Percentiles rank a stretch among this genome's conserved stretches.
phyloP scores from a whole-genome alignment of 2,113 vertebrate species.

The Pangasianodon hypophthalmus region DNA sequence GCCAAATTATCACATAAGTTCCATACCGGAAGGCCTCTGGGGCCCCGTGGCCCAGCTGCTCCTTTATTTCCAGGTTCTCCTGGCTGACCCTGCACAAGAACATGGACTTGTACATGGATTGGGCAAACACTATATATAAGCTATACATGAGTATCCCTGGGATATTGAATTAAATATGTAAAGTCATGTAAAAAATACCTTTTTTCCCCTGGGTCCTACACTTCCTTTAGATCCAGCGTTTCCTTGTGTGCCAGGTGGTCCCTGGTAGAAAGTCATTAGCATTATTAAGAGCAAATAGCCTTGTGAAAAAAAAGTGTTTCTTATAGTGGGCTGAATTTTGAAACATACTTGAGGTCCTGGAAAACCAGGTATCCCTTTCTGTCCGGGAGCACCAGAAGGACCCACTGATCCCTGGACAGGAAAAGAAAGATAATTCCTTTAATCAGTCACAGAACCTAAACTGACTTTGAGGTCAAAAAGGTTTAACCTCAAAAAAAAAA shows the following conservation, averaged over 20 bases:
- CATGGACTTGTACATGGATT: neutral
- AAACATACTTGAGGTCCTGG: conserved; percentile 62
- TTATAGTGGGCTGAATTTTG: neutral
- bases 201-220: conserved; percentile 73
- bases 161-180: neutral
- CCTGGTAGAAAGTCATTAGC: conserved; percentile 62
- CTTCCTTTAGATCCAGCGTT: conserved; percentile 67
- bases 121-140: neutral
- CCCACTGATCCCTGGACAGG: conserved; percentile 64
- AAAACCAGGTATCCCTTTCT: conserved; percentile 58
- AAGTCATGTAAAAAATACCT: conserved; percentile 67
- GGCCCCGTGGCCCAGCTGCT: conserved; percentile 68
- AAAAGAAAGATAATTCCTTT: neutral
- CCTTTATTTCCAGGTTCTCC: conserved; percentile 76
- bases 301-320: neutral
- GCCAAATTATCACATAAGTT: neutral
- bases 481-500: neutral
- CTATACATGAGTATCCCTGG: neutral
- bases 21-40: conserved; percentile 77
- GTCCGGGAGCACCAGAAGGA: conserved; percentile 60
- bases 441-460: too few species aligned
- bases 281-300: neutral
- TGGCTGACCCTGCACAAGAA: conserved; percentile 76
- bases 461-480: neutral
- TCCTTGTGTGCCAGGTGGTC: conserved; percentile 60